Evolutionary conservation across 2,113 vertebrate genomes (phyloP).

Genomic region (Bubo bubo): DNA sequence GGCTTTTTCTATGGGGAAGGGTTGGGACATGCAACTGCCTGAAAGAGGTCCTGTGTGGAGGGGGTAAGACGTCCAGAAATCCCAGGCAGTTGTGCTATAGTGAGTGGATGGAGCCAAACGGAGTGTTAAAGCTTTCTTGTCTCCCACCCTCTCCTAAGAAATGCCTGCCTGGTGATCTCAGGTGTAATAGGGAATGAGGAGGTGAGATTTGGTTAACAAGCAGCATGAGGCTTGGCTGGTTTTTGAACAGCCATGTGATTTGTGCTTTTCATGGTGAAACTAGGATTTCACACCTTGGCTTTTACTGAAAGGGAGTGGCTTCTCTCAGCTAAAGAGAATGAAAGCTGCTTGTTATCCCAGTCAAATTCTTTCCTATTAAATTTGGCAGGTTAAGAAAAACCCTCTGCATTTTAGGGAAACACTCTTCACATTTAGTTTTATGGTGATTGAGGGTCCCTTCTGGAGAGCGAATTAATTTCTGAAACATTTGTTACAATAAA

Average conservation of each 20-base stretch:
- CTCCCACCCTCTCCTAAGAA: neutral
- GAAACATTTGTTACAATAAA: neutral
- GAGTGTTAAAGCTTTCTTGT: neutral
- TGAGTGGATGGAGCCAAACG: rapidly evolving
- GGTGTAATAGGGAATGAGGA: neutral
- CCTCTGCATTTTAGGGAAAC: neutral
- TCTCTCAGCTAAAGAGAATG: neutral
- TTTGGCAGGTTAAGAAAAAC: neutral
- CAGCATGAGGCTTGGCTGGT: neutral
- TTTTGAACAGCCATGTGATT: neutral
- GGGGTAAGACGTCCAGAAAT: neutral
- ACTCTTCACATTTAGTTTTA: neutral
- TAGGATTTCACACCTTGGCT: neutral
- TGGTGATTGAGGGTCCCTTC: neutral
- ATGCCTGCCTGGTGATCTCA: neutral
- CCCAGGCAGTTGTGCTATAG: neutral
- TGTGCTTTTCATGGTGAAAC: neutral
- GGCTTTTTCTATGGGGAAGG: neutral
- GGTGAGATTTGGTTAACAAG: neutral
- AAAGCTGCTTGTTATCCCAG: neutral
- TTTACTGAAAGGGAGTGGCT: neutral
- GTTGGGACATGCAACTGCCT: neutral
- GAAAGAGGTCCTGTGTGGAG: neutral
- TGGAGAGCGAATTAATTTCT: conserved; percentile 27
- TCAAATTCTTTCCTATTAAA: neutral